A percentile compares a stretch with the other conserved stretches of the same genome.
Conservation (phyloP, 2,113 vertebrate species). For the Trematomus loennbergii region DNA sequence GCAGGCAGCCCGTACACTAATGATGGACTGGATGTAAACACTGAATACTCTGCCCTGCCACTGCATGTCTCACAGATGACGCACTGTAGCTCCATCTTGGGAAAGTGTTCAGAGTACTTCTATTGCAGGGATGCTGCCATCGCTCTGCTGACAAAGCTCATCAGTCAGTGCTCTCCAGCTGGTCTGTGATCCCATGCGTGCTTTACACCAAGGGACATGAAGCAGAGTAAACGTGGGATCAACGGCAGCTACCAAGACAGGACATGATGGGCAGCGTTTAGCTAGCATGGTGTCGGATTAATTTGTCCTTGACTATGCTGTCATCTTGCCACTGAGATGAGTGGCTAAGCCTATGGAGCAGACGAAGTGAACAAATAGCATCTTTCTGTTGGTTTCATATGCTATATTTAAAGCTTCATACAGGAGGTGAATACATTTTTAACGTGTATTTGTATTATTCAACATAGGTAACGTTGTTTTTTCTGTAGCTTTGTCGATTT, state of each 20-base stretch:
- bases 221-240: slow-evolving; percentile 43
- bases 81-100: slow-evolving; percentile 45
- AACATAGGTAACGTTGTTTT: background rate
- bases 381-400: slow-evolving; percentile 56
- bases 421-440: slow-evolving; percentile 31
- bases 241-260: slow-evolving; percentile 4
- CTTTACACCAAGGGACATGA: slow-evolving; percentile 44
- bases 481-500: background rate
- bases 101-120: slow-evolving; percentile 33
- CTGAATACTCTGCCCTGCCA: slow-evolving; percentile 20
- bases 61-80: slow-evolving; percentile 37
- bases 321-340: slow-evolving; percentile 54
- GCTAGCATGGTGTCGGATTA: slow-evolving; percentile 52
- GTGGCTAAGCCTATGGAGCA: slow-evolving; percentile 46
- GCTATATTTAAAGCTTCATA: slow-evolving; percentile 24
- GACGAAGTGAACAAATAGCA: slow-evolving; percentile 52
- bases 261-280: slow-evolving; percentile 53
- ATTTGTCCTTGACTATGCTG: slow-evolving; percentile 61
- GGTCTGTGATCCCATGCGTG: slow-evolving; percentile 43
- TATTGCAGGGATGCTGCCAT: slow-evolving; percentile 35
- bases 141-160: slow-evolving; percentile 54
- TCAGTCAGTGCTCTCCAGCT: slow-evolving; percentile 61
- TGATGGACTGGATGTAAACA: slow-evolving; percentile 32
- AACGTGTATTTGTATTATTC: background rate
- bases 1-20: slow-evolving; percentile 3